Conservation (phyloP, 2,113 vertebrate genomes). For the Pao palembangensis region DNA sequence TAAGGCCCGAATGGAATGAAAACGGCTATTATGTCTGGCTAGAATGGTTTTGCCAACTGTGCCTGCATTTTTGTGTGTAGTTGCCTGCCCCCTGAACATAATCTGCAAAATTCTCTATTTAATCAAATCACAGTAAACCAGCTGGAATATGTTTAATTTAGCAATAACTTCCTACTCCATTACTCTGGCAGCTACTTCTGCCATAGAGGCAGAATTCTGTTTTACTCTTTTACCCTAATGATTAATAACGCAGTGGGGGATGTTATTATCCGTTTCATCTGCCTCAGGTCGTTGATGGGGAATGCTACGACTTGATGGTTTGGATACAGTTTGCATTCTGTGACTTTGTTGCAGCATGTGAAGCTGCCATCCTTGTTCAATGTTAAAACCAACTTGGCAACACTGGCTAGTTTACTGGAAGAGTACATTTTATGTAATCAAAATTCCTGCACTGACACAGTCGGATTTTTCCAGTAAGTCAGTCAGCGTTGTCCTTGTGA, state of each 20-base stretch:
- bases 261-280: conserved; percentile 4
- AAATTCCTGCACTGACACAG: neutral
- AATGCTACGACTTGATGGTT: neutral
- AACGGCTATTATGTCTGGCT: conserved; percentile 48
- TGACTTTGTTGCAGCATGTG: conserved; percentile 20
- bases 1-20: conserved; percentile 53
- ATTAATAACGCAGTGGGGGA: neutral
- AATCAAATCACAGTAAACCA: conserved; percentile 7
- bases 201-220: conserved; percentile 7
- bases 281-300: neutral
- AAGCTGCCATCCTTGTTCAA: conserved; percentile 29
- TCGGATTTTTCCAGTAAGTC: conserved; percentile 31
- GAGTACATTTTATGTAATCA: conserved; percentile 23
- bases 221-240: conserved; percentile 5
- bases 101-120: conserved; percentile 18
- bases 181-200: neutral
- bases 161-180: neutral
- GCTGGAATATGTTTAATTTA: conserved; percentile 21
- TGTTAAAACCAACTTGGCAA: conserved; percentile 27
- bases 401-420: conserved; percentile 39
- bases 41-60: conserved; percentile 52
- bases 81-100: neutral
- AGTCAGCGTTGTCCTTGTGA: neutral
- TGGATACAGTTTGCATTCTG: conserved; percentile 6
- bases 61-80: conserved; percentile 17